Conservation (phyloP, 2,113 vertebrate species). For the Trachemys scripta region DNA sequence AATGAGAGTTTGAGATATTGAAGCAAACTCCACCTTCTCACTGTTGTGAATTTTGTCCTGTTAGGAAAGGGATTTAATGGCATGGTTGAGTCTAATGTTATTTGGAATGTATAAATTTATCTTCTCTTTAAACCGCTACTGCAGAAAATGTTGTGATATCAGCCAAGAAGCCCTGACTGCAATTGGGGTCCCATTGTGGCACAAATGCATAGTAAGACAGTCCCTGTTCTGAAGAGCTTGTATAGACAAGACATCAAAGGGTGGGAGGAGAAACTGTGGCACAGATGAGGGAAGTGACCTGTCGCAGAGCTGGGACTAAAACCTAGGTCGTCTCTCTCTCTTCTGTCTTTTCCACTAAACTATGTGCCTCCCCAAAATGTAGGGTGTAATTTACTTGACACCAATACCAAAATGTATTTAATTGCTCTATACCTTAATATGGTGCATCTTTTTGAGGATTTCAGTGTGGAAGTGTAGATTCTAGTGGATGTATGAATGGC, state of each 20-base stretch:
- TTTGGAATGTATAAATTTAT: background rate
- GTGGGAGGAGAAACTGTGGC: background rate
- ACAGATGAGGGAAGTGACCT: background rate
- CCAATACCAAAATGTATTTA: background rate
- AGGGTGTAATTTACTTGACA: background rate
- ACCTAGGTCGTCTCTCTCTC: background rate
- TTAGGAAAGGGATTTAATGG: background rate
- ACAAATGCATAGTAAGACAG: background rate
- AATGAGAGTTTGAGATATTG: background rate
- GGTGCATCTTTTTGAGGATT: background rate
- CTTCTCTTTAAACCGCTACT: background rate
- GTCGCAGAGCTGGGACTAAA: background rate
- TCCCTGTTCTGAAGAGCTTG: background rate
- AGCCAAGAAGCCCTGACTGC: background rate
- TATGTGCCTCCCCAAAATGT: background rate
- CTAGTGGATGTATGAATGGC: background rate
- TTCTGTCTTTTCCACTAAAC: background rate
- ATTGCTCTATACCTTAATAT: background rate
- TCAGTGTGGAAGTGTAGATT: background rate
- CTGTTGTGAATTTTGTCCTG: background rate
- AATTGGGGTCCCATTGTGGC: background rate
- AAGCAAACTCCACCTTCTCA: background rate
- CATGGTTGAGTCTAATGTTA: fast-evolving
- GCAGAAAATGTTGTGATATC: background rate
- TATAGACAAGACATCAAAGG: background rate